Conservation (phyloP, 2,888 invertebrate genomes). For the Listrodromus nycthemerus region DNA sequence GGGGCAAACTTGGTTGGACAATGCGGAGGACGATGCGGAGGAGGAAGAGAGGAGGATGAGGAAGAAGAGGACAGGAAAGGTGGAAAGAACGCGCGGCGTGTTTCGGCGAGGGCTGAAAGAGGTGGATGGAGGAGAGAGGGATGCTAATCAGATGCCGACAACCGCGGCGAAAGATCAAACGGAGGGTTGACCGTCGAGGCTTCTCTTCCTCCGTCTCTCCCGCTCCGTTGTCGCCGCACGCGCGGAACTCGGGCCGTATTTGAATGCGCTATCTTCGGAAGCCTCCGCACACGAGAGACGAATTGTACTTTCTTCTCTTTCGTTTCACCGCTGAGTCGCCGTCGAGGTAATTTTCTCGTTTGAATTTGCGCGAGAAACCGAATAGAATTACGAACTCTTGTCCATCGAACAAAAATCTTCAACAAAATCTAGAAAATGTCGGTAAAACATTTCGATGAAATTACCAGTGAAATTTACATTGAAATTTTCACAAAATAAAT, state of each 20-base stretch:
- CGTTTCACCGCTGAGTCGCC: not conserved
- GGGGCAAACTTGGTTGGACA: constrained; percentile 24
- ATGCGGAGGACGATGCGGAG: constrained; percentile 30
- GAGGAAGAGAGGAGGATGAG: constrained; percentile 35
- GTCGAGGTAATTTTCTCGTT: too few species aligned
- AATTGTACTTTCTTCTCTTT: constrained; percentile 7
- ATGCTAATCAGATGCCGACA: constrained; percentile 84
- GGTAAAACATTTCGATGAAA: too few species aligned
- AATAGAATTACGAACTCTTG: too few species aligned
- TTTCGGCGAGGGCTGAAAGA: constrained; percentile 44
- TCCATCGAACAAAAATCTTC: too few species aligned
- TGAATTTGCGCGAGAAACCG: too few species aligned
- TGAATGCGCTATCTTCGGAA: constrained; percentile 76
- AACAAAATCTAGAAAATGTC: too few species aligned
- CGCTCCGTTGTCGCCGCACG: constrained; percentile 78
- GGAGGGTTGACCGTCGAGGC: constrained; percentile 76
- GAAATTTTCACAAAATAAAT: too few species aligned
- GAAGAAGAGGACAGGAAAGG: constrained; percentile 37
- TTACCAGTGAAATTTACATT: too few species aligned
- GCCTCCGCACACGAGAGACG: constrained; percentile 34
- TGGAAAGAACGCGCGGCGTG: constrained; percentile 48
- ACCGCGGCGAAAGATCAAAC: constrained; percentile 82
- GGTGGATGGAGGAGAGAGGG: constrained; percentile 74
- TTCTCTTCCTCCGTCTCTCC: not conserved
- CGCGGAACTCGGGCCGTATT: constrained; percentile 77